Evolutionary conservation across 2,113 vertebrate species (phyloP).

Genomic region (Eira barbara): DNA sequence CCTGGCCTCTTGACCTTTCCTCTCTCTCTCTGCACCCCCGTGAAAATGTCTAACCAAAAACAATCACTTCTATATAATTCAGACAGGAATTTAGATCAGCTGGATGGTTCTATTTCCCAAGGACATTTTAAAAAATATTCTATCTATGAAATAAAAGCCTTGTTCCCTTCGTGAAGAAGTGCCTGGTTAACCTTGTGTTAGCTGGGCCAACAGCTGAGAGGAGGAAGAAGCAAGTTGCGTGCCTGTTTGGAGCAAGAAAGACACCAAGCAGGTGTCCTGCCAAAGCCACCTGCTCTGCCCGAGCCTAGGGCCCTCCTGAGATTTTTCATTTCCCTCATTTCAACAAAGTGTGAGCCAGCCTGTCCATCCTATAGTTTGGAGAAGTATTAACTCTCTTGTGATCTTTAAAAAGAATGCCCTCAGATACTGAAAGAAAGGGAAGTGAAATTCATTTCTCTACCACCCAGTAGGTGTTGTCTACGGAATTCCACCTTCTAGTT

Average conservation of each 20-base stretch:
- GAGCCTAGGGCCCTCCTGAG: too few species aligned
- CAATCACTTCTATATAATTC: background rate
- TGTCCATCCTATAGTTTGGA: background rate
- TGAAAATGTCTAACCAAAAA: background rate
- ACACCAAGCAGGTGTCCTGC: rapidly evolving
- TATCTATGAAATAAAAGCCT: background rate
- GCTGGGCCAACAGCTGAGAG: background rate
- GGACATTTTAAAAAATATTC: background rate
- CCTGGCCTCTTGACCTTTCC: background rate
- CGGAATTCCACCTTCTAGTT: background rate
- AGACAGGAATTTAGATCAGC: background rate
- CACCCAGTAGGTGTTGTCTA: rapidly evolving
- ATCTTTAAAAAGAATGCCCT: background rate
- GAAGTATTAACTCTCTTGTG: background rate
- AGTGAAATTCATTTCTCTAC: background rate
- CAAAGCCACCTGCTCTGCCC: background rate
- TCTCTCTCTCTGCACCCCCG: background rate
- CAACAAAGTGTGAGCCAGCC: background rate
- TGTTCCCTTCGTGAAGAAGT: background rate
- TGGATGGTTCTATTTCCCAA: background rate
- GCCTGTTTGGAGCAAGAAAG: background rate
- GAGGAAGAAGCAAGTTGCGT: background rate
- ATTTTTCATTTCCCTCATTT: background rate
- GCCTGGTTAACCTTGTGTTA: rapidly evolving
- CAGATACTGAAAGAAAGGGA: background rate